Percentiles rank a stretch among this genome's conserved stretches.
These are phyloP conservation scores for Sparidentex hasta DNA, from an alignment of 2,797 vertebrate species.

Conservation along the genomic window DNA sequence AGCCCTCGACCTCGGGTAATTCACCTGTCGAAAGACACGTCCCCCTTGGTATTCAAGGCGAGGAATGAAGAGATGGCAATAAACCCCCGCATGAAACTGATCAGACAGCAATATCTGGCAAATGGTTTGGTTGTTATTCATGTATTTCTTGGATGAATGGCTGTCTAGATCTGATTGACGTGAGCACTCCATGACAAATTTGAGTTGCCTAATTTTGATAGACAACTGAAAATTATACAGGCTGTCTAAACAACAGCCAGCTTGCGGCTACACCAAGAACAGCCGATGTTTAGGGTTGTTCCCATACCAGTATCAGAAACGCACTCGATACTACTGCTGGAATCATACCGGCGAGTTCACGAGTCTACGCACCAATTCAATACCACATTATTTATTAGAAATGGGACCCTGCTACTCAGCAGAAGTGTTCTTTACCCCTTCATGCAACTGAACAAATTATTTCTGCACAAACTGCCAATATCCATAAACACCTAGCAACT, in stretches of 20 bases:
- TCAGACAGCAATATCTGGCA: slow-evolving; percentile 42
- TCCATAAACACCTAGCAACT: too few species aligned
- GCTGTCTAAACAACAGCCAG: slow-evolving; percentile 17
- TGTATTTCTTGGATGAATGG: slow-evolving; percentile 35
- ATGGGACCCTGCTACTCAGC: too few species aligned
- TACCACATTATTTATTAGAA: too few species aligned
- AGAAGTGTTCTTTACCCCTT: too few species aligned
- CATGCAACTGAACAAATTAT: too few species aligned
- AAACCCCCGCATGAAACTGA: slow-evolving; percentile 55
- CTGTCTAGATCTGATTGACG: slow-evolving; percentile 25
- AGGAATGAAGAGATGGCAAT: slow-evolving; percentile 48
- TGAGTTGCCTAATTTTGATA: slow-evolving; percentile 26
- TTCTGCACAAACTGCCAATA: too few species aligned
- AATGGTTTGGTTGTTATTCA: slow-evolving; percentile 34
- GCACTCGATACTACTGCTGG: too few species aligned
- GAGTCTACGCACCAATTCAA: too few species aligned
- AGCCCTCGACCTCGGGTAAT: slow-evolving; percentile 75
- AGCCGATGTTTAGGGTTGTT: background rate
- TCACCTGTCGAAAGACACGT: slow-evolving; percentile 68
- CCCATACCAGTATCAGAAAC: too few species aligned
- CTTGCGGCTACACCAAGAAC: slow-evolving; percentile 49
- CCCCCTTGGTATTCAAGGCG: slow-evolving; percentile 63
- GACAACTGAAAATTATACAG: slow-evolving; percentile 25
- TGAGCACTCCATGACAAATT: slow-evolving; percentile 16
- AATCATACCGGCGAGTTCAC: too few species aligned